Percentiles rank a stretch among this genome's conserved stretches.
Evolutionary conservation across 2,113 vertebrate species (phyloP).

Genomic region (Ciconia maguari): DNA sequence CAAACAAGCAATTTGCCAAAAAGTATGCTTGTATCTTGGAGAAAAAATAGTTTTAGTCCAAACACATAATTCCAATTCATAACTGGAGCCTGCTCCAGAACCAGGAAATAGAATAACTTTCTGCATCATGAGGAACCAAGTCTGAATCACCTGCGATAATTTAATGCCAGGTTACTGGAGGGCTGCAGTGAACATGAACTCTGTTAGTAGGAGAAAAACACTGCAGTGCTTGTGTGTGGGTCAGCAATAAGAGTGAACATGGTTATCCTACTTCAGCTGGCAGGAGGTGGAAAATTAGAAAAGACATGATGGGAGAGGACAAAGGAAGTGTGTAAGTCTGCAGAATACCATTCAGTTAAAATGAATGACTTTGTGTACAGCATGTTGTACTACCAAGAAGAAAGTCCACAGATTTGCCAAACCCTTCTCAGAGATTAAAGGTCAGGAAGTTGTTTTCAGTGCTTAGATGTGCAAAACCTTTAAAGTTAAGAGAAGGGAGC

Average conservation of each 20-base stretch:
- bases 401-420: background rate
- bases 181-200: background rate
- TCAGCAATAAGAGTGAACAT: background rate
- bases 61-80: background rate
- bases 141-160: background rate
- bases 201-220: background rate
- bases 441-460: background rate
- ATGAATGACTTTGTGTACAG: background rate
- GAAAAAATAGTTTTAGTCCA: background rate
- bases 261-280: background rate
- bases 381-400: background rate
- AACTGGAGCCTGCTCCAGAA: background rate
- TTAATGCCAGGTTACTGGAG: background rate
- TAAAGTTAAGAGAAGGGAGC: background rate
- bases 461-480: background rate
- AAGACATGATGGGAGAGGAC: background rate
- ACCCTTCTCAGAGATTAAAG: background rate
- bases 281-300: background rate
- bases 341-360: background rate
- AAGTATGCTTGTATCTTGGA: background rate
- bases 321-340: background rate
- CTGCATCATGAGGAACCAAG: background rate
- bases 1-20: background rate
- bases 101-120: background rate
- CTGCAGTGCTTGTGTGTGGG: background rate